A percentile compares a stretch with the other conserved stretches of the same genome.
These are phyloP conservation scores for Urophycis tenuis DNA, from an alignment of 2,797 vertebrate species.

Conservation along the genomic window DNA sequence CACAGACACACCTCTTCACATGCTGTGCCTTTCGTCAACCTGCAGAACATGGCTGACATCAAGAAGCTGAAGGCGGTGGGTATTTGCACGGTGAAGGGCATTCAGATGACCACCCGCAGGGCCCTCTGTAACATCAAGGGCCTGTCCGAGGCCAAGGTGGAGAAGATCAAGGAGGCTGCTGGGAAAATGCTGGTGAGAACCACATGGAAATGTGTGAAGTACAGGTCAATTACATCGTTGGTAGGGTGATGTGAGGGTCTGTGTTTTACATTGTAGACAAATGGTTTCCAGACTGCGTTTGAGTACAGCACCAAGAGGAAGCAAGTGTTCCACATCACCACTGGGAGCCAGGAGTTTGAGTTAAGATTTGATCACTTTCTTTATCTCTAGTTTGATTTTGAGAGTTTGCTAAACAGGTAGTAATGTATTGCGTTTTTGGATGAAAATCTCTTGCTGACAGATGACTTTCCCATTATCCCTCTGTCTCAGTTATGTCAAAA, in stretches of 20 bases:
- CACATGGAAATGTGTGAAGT: not conserved
- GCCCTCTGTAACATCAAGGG: conserved; percentile 93
- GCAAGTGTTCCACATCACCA: conserved; percentile 92
- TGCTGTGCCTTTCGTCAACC: not conserved
- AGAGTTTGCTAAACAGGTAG: too few species aligned
- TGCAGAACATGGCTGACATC: conserved; percentile 91
- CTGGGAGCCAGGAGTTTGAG: conserved; percentile 98
- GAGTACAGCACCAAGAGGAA: conserved; percentile 91
- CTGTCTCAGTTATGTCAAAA: not conserved
- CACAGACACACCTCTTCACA: not conserved
- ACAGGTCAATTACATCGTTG: not conserved
- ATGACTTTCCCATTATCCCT: too few species aligned
- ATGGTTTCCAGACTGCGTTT: conserved; percentile 92
- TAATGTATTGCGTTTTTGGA: not conserved
- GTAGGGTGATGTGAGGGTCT: not conserved
- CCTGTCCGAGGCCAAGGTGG: conserved; percentile 96
- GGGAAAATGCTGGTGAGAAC: conserved; percentile 86
- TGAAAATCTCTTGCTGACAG: not conserved
- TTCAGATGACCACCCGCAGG: conserved; percentile 95
- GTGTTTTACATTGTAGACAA: conserved; percentile 66
- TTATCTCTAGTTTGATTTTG: too few species aligned
- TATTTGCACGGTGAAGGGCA: conserved; percentile 95
- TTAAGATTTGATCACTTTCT: conserved; percentile 55
- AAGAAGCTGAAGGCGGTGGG: conserved; percentile 95
- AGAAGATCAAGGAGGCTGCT: conserved; percentile 98